phyloP scores from a whole-genome alignment of 53 echinoderm and acorn worm species.

The Echinarachnius parma region DNA sequence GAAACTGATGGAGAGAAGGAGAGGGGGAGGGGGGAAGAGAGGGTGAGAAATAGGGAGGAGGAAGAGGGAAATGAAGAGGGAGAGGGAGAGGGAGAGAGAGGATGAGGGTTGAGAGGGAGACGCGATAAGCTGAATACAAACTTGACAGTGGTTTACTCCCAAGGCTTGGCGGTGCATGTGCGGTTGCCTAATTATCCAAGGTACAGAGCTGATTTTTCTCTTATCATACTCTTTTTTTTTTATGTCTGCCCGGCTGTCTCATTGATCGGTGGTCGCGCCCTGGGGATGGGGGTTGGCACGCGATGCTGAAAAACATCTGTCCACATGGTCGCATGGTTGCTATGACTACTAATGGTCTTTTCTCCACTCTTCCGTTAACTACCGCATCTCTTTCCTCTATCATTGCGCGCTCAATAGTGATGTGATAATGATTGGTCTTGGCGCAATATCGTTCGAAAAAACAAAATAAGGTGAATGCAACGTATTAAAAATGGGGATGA shows the following conservation, averaged over 20 bases:
- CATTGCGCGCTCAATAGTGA: too few relatives aligned
- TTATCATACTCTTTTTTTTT: background rate
- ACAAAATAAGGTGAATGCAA: too few relatives aligned
- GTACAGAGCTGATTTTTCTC: background rate
- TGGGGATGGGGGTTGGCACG: slow-evolving; percentile 33
- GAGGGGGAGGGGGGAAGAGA: slow-evolving; percentile 1
- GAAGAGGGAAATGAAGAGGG: background rate
- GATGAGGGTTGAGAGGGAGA: background rate
- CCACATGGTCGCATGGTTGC: slow-evolving; percentile 57
- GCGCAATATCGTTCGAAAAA: too few relatives aligned
- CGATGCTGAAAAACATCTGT: slow-evolving; percentile 68
- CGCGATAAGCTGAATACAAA: too few relatives aligned
- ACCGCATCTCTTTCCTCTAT: too few relatives aligned
- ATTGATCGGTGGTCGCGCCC: slow-evolving; percentile 42
- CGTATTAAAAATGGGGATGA: too few relatives aligned
- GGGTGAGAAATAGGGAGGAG: background rate
- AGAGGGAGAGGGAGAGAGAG: slow-evolving; percentile 16
- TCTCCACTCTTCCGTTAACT: too few relatives aligned
- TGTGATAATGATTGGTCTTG: too few relatives aligned
- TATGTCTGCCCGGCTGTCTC: slow-evolving; percentile 33
- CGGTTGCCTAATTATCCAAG: slow-evolving; percentile 40
- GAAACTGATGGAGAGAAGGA: background rate
- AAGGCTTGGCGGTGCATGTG: background rate
- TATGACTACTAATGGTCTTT: slow-evolving; percentile 83
- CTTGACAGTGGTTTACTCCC: too few relatives aligned